A percentile compares a stretch with the other conserved stretches of the same genome.
These are phyloP conservation scores for Telenomus remus DNA, from an alignment of 1,140 invertebrate genomes.

Conservation along the genomic window DNA sequence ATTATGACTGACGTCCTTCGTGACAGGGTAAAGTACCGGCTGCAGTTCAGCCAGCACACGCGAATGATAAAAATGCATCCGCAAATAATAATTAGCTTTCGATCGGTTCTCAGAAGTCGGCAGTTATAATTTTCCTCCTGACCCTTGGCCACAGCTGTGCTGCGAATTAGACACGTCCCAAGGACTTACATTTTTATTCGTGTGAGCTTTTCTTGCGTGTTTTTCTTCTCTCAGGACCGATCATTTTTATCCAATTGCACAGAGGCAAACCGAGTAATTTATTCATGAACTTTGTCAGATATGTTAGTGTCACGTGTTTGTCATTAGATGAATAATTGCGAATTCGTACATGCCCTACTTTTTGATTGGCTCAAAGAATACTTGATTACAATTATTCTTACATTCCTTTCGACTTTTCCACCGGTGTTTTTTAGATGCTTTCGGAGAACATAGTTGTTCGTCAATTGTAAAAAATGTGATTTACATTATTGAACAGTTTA, in stretches of 20 bases:
- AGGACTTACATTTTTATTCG: constrained; percentile 5
- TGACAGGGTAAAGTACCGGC: constrained; percentile 27
- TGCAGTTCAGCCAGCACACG: constrained; percentile 31
- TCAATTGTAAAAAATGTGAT: too few species aligned
- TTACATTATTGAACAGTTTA: too few species aligned
- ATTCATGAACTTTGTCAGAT: constrained; percentile 10
- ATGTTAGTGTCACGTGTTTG: not conserved
- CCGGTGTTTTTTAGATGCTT: too few species aligned
- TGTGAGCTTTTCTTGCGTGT: constrained; percentile 12
- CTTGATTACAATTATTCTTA: too few species aligned
- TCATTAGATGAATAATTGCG: too few species aligned
- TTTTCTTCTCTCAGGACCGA: constrained; percentile 9
- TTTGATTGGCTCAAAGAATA: too few species aligned
- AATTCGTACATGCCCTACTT: too few species aligned
- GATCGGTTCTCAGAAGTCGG: constrained; percentile 25
- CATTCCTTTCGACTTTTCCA: too few species aligned
- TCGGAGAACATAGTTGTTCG: too few species aligned
- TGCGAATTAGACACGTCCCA: constrained; percentile 39
- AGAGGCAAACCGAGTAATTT: constrained; percentile 9
- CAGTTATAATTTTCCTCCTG: constrained; percentile 23
- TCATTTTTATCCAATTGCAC: constrained; percentile 30
- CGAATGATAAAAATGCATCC: constrained; percentile 30
- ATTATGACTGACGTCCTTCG: constrained; percentile 24
- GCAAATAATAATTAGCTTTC: constrained; percentile 45
- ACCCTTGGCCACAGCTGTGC: constrained; percentile 26